These are phyloP conservation scores for Conger conger DNA, from an alignment of 2,113 vertebrate species.

Conservation along the genomic window DNA sequence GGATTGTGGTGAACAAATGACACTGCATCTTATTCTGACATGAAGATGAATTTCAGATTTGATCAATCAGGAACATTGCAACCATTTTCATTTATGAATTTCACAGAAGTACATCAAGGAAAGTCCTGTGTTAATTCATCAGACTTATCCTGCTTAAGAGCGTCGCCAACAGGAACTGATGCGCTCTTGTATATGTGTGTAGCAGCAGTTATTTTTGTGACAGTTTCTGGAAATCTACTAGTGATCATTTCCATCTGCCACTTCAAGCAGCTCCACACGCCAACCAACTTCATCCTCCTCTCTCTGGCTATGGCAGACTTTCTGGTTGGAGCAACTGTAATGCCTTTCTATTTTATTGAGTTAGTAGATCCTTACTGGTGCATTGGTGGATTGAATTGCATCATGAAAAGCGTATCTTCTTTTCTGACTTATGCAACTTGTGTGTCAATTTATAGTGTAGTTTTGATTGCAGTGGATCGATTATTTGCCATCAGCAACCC, in stretches of 20 bases:
- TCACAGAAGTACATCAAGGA: not conserved
- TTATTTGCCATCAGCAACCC: not conserved
- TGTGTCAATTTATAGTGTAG: slow-evolving; percentile 19
- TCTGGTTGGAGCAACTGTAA: slow-evolving; percentile 58
- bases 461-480: not conserved
- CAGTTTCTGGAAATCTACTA: slow-evolving; percentile 52
- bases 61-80: not conserved
- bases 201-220: slow-evolving; percentile 56
- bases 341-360: slow-evolving; percentile 66
- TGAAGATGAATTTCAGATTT: not conserved
- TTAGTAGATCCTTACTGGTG: slow-evolving; percentile 42
- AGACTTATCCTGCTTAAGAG: slow-evolving; percentile 27
- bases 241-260: slow-evolving; percentile 47
- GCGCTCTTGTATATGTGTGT: slow-evolving; percentile 51
- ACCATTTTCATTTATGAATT: not conserved
- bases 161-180: slow-evolving; percentile 30
- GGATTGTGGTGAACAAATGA: not conserved
- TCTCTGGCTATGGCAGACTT: slow-evolving; percentile 51
- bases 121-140: not conserved
- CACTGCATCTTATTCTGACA: not conserved
- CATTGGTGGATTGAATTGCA: slow-evolving; percentile 25
- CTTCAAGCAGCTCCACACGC: slow-evolving; percentile 54
- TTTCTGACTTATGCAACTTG: slow-evolving; percentile 7
- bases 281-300: slow-evolving; percentile 49
- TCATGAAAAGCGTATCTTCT: not conserved